phyloP scores from a whole-genome alignment of 2,797 vertebrate species.

The Schizopygopsis pylzovi region DNA sequence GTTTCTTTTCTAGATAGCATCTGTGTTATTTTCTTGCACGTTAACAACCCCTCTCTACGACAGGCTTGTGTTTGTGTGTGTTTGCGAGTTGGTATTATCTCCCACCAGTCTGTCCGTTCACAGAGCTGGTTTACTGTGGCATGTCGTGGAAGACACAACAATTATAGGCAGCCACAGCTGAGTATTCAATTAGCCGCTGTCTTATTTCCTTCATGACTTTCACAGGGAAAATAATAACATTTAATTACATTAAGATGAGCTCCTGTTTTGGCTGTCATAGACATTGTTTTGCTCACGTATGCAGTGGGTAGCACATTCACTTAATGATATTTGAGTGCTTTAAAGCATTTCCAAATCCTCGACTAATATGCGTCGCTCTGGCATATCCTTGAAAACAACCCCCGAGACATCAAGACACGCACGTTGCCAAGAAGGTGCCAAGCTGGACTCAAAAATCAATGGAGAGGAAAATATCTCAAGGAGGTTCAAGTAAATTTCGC shows the following conservation, averaged over 20 bases:
- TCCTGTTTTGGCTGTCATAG: constrained; percentile 23
- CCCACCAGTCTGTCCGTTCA: constrained; percentile 44
- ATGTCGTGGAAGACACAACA: constrained; percentile 44
- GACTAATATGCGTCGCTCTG: neutral
- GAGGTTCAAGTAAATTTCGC: constrained; percentile 48
- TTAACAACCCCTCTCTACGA: constrained; percentile 32
- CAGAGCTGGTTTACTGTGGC: constrained; percentile 34
- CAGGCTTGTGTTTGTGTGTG: constrained; percentile 39
- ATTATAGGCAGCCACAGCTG: constrained; percentile 46
- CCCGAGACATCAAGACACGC: constrained; percentile 3
- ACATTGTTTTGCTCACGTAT: constrained; percentile 14
- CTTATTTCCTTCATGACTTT: constrained; percentile 39
- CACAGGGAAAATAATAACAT: constrained; percentile 32
- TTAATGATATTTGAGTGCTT: neutral
- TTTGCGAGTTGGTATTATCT: constrained; percentile 48
- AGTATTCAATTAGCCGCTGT: constrained; percentile 29
- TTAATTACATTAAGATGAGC: constrained; percentile 22
- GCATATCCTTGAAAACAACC: constrained; percentile 21
- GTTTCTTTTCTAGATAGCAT: constrained; percentile 26
- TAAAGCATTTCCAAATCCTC: constrained; percentile 1
- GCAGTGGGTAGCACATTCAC: constrained; percentile 11
- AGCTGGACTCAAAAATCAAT: constrained; percentile 56
- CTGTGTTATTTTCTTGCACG: constrained; percentile 37
- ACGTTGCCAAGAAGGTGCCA: constrained; percentile 43
- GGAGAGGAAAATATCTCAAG: constrained; percentile 52